Conservation (phyloP, 2,888 invertebrate species). For the Drosophila paranaensis region DNA sequence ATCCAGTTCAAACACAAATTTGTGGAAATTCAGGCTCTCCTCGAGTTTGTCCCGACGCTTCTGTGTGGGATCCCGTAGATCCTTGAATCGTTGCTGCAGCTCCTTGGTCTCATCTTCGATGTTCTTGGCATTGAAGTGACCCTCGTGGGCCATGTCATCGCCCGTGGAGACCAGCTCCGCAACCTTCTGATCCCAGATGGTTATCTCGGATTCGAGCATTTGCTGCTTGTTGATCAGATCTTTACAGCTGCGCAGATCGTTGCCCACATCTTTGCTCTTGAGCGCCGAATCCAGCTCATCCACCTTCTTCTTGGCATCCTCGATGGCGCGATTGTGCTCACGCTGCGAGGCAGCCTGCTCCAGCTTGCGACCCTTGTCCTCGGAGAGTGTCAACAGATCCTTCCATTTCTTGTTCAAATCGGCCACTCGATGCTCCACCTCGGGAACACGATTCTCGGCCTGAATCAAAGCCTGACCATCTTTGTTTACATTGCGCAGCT, state of each 20-base stretch:
- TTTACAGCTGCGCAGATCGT: slow-evolving; percentile 96
- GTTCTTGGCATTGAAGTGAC: slow-evolving; percentile 96
- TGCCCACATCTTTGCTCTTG: slow-evolving; percentile 92
- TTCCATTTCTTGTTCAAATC: slow-evolving; percentile 92
- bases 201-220: slow-evolving; percentile 93
- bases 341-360: slow-evolving; percentile 96
- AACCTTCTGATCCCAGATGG: slow-evolving; percentile 93
- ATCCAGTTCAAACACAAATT: slow-evolving; percentile 96
- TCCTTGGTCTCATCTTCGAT: slow-evolving; percentile 92
- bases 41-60: slow-evolving; percentile 91
- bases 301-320: slow-evolving; percentile 94
- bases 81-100: slow-evolving; percentile 89
- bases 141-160: slow-evolving; percentile 95
- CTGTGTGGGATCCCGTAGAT: slow-evolving; percentile 90
- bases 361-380: slow-evolving; percentile 89
- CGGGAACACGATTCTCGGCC: slow-evolving; percentile 89
- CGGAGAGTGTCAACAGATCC: slow-evolving; percentile 89
- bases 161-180: slow-evolving; percentile 91
- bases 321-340: slow-evolving; percentile 91
- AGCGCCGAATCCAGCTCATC: slow-evolving; percentile 93
- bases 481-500: slow-evolving; percentile 94
- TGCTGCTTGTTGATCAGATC: slow-evolving; percentile 95
- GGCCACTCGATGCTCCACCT: slow-evolving; percentile 89
- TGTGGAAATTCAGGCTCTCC: slow-evolving; percentile 92
- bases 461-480: slow-evolving; percentile 90